phyloP scores from a whole-genome alignment of 2,113 vertebrate genomes.

The Delphinus delphis region DNA sequence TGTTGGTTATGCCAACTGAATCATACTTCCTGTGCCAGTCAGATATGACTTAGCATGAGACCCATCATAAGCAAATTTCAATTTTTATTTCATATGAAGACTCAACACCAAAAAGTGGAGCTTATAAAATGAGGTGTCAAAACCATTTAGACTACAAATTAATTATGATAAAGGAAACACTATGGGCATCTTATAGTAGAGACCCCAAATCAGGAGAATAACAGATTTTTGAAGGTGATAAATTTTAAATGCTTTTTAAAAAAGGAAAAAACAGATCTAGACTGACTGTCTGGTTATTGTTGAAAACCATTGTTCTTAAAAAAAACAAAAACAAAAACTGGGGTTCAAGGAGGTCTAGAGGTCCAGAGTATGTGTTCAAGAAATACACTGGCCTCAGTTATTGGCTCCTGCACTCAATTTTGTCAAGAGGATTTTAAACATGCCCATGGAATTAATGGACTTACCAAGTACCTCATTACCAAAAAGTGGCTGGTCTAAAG shows the following conservation, averaged over 20 bases:
- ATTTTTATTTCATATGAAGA: constrained; percentile 9
- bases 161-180: background rate
- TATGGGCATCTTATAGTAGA: background rate
- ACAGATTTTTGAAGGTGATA: background rate
- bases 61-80: background rate
- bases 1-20: background rate
- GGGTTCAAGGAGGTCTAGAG: background rate
- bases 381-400: background rate
- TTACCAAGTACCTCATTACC: background rate
- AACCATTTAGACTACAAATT: background rate
- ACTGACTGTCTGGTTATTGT: background rate
- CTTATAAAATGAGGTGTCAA: background rate
- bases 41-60: background rate
- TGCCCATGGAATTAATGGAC: background rate
- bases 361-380: background rate
- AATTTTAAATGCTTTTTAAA: background rate
- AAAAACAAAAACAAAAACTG: background rate
- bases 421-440: background rate
- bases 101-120: background rate
- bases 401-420: background rate
- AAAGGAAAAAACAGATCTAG: background rate
- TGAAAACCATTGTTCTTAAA: background rate
- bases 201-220: background rate
- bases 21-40: background rate
- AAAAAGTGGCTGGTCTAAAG: background rate